Conservation (phyloP, 2,797 vertebrate genomes). For the Cossypha polioptera region DNA sequence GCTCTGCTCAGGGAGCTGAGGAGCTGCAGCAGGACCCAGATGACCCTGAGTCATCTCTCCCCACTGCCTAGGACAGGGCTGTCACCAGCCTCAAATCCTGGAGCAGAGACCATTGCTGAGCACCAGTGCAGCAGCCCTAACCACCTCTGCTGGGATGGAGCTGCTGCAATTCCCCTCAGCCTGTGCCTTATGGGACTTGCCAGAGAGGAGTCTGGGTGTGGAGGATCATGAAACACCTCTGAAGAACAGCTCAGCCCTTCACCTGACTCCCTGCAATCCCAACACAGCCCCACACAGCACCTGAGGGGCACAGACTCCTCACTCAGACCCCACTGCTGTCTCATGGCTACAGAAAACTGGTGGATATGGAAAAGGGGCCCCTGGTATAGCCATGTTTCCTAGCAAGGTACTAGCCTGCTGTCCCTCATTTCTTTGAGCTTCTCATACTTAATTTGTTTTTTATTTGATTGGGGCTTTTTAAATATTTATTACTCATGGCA, state of each 20-base stretch:
- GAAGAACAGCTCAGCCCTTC: background rate
- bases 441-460: constrained; percentile 6
- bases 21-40: background rate
- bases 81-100: too few species aligned
- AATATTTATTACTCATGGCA: constrained; percentile 25
- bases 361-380: background rate
- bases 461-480: background rate
- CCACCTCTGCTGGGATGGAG: background rate
- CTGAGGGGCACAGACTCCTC: background rate
- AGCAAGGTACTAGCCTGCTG: background rate
- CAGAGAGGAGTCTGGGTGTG: background rate
- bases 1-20: background rate
- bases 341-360: background rate
- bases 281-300: fast-evolving
- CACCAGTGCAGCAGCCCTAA: background rate
- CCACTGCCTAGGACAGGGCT: fast-evolving
- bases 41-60: background rate
- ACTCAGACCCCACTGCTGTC: background rate
- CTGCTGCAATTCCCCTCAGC: background rate
- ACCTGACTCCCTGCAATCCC: background rate
- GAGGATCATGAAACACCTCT: background rate
- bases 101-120: background rate
- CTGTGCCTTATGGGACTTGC: too few species aligned
- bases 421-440: background rate
- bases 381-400: fast-evolving